phyloP scores from a whole-genome alignment of 23 tunicate species.

The Styela clava region DNA sequence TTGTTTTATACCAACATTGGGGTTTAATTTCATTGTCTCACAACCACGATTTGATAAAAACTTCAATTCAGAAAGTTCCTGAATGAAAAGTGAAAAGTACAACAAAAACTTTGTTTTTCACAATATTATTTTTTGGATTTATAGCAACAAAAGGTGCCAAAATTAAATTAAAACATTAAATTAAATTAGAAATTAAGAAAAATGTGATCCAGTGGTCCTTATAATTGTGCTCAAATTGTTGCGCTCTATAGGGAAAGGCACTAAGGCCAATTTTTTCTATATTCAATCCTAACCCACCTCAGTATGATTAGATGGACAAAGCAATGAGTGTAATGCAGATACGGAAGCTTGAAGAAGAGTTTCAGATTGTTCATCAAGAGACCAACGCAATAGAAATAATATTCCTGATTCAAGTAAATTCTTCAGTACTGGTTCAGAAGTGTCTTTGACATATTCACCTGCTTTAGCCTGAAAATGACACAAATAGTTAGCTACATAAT shows the following conservation, averaged over 20 bases:
- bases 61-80: conserved; percentile 17
- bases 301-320: neutral
- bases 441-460: conserved; percentile 11
- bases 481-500: no score
- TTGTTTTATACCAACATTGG: neutral
- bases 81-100: conserved; percentile 8
- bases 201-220: no score
- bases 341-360: conserved; percentile 51
- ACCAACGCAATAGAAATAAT: conserved; percentile 59
- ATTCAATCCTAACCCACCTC: conserved; percentile 34
- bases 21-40: conserved; percentile 35
- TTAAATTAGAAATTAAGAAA: neutral
- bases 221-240: no score
- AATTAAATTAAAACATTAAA: neutral
- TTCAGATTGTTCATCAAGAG: conserved; percentile 67
- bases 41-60: conserved; percentile 58
- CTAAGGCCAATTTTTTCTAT: no score
- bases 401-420: conserved; percentile 62
- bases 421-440: conserved; percentile 17
- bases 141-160: no score
- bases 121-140: neutral
- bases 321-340: conserved; percentile 28
- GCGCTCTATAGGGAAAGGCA: no score
- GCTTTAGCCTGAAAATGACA: conserved; percentile 32
- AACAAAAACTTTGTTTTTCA: neutral